Conservation (phyloP, 2,113 vertebrate genomes). For the Axis porcinus region DNA sequence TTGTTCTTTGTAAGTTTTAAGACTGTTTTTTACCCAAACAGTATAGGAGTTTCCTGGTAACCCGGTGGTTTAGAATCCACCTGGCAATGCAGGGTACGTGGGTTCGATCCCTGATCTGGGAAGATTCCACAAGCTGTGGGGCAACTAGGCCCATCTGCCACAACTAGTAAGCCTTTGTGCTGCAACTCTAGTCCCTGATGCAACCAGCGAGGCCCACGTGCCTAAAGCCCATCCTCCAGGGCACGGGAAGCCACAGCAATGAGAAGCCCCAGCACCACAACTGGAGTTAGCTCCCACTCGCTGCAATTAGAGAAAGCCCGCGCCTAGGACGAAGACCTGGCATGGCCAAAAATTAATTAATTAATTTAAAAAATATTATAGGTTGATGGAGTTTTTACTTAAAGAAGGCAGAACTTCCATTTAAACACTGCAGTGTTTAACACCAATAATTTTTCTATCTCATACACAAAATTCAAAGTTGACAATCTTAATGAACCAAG, state of each 20-base stretch:
- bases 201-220: background rate
- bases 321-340: rapidly evolving
- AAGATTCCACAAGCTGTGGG: background rate
- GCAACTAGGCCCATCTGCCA: background rate
- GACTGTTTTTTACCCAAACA: background rate
- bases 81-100: rapidly evolving
- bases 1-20: background rate
- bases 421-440: background rate
- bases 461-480: background rate
- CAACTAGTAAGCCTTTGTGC: background rate
- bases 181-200: background rate
- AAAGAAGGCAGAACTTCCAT: background rate
- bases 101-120: background rate
- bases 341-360: background rate
- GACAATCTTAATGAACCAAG: background rate
- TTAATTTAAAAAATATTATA: background rate
- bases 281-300: rapidly evolving
- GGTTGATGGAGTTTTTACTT: background rate
- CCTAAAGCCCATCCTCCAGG: background rate
- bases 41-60: background rate
- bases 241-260: background rate
- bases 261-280: background rate
- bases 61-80: background rate
- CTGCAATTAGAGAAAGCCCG: background rate
- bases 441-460: background rate